Percentiles rank a stretch among this genome's conserved stretches.
phyloP scores from a whole-genome alignment of 2,888 invertebrate genomes.

The Hypselothyrea guttata region DNA sequence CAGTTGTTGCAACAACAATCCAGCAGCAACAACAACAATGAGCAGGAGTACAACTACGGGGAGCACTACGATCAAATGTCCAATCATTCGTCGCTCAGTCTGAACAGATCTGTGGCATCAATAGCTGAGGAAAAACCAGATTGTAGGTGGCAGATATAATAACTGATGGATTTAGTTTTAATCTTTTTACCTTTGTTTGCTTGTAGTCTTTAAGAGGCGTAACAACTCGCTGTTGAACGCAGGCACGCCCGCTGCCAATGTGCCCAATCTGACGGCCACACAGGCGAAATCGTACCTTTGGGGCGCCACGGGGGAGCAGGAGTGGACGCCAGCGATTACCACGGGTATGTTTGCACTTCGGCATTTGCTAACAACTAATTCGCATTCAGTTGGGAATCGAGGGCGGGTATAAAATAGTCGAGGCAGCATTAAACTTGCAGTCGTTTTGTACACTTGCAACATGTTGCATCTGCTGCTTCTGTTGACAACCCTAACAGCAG shows the following conservation, averaged over 20 bases:
- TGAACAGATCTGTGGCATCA: slow-evolving; percentile 69
- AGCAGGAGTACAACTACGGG: slow-evolving; percentile 66
- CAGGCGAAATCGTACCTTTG: slow-evolving; percentile 86
- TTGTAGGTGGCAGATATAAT: slow-evolving; percentile 50
- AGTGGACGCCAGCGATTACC: slow-evolving; percentile 97
- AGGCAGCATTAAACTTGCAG: slow-evolving; percentile 11
- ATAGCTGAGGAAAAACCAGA: slow-evolving; percentile 70
- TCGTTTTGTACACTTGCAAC: slow-evolving; percentile 9
- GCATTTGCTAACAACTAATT: slow-evolving; percentile 22
- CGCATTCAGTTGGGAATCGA: slow-evolving; percentile 17
- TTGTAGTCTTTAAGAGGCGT: slow-evolving; percentile 72
- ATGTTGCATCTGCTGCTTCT: slow-evolving; percentile 25
- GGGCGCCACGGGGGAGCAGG: slow-evolving; percentile 98
- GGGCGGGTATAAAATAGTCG: slow-evolving; percentile 5
- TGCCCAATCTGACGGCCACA: slow-evolving; percentile 65
- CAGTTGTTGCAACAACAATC: slow-evolving; percentile 27
- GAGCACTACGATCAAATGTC: slow-evolving; percentile 80
- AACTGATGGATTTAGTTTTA: too few species aligned
- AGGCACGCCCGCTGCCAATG: slow-evolving; percentile 51
- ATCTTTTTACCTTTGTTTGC: too few species aligned
- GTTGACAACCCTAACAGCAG: slow-evolving; percentile 1
- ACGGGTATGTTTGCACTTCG: slow-evolving; percentile 85
- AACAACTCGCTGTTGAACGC: slow-evolving; percentile 70
- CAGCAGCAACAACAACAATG: slow-evolving; percentile 38
- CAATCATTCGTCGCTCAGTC: slow-evolving; percentile 65